Evolutionary conservation across 1,140 invertebrate genomes (phyloP).

Genomic region (Daktulosphaira vitifoliae): DNA sequence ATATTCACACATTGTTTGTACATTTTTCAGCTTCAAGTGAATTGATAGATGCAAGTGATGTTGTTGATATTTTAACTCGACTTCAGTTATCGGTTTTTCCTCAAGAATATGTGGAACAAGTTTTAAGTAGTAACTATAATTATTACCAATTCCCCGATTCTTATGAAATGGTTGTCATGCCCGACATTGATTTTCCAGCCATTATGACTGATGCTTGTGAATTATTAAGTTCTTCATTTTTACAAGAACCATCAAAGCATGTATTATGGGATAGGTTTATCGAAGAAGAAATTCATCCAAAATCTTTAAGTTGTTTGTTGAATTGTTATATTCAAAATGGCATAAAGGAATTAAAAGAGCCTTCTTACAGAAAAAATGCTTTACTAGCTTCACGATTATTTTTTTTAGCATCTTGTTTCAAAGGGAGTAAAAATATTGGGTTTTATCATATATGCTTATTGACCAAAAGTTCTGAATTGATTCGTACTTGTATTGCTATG

Average conservation of each 20-base stretch:
- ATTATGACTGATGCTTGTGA: conserved; percentile 24
- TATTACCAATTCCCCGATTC: conserved; percentile 15
- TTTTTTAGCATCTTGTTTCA: conserved; percentile 18
- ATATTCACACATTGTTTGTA: too few species aligned
- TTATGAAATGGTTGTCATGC: conserved; percentile 14
- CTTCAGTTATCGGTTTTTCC: conserved; percentile 20
- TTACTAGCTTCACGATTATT: conserved; percentile 20
- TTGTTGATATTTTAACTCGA: background rate
- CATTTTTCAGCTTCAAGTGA: too few species aligned
- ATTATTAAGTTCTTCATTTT: conserved; percentile 17
- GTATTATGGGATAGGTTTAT: conserved; percentile 16
- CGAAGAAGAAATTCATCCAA: conserved; percentile 12
- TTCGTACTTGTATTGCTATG: background rate
- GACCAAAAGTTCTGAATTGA: background rate
- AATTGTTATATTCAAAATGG: conserved; percentile 28
- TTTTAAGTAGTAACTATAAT: conserved; percentile 11
- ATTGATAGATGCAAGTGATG: conserved; percentile 3
- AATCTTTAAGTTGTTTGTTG: conserved; percentile 19
- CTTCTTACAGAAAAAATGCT: background rate
- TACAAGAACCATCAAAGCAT: conserved; percentile 3
- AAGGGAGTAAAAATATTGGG: conserved; percentile 26
- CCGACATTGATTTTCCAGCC: conserved; percentile 20
- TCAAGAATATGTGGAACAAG: conserved; percentile 23
- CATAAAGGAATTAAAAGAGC: background rate
- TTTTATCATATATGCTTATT: conserved; percentile 3